Evolutionary conservation across 1,140 invertebrate species (phyloP).

Genomic region (Musca domestica): DNA sequence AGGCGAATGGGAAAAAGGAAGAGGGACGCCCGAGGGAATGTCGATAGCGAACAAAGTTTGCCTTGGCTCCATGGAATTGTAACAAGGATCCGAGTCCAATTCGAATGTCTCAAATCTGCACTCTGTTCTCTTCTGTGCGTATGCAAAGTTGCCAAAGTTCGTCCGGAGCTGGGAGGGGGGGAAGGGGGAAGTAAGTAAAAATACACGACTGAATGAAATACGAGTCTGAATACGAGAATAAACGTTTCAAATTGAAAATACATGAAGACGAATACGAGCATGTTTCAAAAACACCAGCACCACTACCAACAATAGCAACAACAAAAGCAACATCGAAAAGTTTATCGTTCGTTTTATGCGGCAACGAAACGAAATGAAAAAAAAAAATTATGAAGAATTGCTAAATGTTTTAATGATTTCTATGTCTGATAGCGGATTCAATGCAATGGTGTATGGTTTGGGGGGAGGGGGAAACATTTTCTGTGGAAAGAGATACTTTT

Average conservation of each 20-base stretch:
- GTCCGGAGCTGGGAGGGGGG: neutral
- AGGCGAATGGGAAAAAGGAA: neutral
- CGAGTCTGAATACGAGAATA: neutral
- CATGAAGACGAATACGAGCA: neutral
- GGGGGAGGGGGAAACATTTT: too few species aligned
- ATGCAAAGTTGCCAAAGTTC: neutral
- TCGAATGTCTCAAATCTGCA: neutral
- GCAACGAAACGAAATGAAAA: neutral
- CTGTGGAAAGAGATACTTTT: too few species aligned
- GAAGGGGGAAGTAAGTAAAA: neutral
- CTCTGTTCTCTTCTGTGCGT: neutral
- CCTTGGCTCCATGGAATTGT: slow-evolving; percentile 7
- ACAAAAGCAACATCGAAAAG: too few species aligned
- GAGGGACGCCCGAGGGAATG: too few species aligned
- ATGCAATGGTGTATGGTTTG: too few species aligned
- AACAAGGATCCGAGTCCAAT: neutral
- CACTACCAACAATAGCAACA: too few species aligned
- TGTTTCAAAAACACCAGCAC: neutral
- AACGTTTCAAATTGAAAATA: slow-evolving; percentile 14
- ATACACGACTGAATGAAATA: slow-evolving; percentile 1
- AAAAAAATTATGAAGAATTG: slow-evolving; percentile 12
- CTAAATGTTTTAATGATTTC: slow-evolving; percentile 13
- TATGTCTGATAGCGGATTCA: neutral
- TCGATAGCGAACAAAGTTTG: neutral
- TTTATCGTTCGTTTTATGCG: neutral